phyloP scores from a whole-genome alignment of 2,888 invertebrate genomes.

The Coelinius sp. region DNA sequence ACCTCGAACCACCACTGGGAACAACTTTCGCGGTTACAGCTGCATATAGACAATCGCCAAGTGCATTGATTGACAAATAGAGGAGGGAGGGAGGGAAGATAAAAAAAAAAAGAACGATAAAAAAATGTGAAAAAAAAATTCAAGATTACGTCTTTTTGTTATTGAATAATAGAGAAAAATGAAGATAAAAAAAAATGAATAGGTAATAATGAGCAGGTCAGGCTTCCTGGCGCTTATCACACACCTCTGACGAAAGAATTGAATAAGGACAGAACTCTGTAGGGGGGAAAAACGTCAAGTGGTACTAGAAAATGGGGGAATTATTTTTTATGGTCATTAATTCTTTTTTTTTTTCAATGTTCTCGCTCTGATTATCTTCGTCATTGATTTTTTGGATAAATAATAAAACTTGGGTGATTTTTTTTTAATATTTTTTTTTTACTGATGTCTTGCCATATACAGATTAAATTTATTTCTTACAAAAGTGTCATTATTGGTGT shows the following conservation, averaged over 20 bases:
- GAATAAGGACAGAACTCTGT: neutral
- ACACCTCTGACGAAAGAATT: neutral
- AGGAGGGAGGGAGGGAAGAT: neutral
- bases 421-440: conserved; percentile 50
- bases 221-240: conserved; percentile 22
- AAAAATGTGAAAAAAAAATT: neutral
- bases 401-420: conserved; percentile 30
- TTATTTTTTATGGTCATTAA: neutral
- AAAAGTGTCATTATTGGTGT: conserved; percentile 39
- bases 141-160: neutral
- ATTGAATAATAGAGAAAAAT: conserved; percentile 10
- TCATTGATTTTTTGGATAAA: conserved; percentile 11
- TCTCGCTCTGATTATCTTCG: conserved; percentile 11
- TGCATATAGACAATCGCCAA: conserved; percentile 23
- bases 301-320: conserved; percentile 3
- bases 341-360: neutral
- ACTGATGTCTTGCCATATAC: conserved; percentile 57
- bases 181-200: conserved; percentile 7
- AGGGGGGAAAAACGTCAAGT: conserved; percentile 13
- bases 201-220: conserved; percentile 31
- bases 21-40: conserved; percentile 37
- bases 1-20: conserved; percentile 37
- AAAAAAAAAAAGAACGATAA: neutral
- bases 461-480: conserved; percentile 44
- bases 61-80: conserved; percentile 19